These are phyloP conservation scores for Manis pentadactyla DNA, from an alignment of 2,797 vertebrate species.

Conservation along the genomic window DNA sequence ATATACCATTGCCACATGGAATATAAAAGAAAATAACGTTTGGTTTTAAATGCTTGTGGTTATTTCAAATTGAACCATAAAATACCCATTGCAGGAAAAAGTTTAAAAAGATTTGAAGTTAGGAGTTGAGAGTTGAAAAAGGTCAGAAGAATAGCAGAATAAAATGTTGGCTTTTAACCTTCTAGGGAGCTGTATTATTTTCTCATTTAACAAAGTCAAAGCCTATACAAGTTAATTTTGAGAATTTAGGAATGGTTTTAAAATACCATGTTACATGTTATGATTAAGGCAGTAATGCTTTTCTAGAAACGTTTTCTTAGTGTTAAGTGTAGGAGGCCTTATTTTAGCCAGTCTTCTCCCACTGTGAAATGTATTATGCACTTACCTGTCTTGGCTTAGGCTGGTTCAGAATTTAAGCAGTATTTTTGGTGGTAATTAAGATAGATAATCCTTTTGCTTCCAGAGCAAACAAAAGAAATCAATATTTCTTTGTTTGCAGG, in stretches of 20 bases:
- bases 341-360: background rate
- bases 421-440: slow-evolving; percentile 53
- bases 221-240: background rate
- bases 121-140: slow-evolving; percentile 38
- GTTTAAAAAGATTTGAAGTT: background rate
- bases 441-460: slow-evolving; percentile 37
- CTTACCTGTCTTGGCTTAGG: background rate
- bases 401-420: background rate
- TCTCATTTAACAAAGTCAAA: slow-evolving; percentile 48
- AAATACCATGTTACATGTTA: slow-evolving; percentile 7
- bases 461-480: slow-evolving; percentile 24
- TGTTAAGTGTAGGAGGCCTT: background rate
- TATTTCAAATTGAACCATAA: slow-evolving; percentile 40
- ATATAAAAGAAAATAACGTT: slow-evolving; percentile 29
- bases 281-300: background rate
- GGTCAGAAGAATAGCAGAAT: background rate
- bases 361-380: background rate
- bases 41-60: slow-evolving; percentile 13
- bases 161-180: background rate
- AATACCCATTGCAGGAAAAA: background rate
- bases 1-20: background rate
- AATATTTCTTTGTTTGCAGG: slow-evolving; percentile 33
- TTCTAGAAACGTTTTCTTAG: slow-evolving; percentile 41
- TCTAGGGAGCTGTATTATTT: background rate
- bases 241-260: slow-evolving; percentile 34